Base-by-base conservation (phyloP, 2,888 invertebrate species). In the Thymelicus lineola region DNA sequence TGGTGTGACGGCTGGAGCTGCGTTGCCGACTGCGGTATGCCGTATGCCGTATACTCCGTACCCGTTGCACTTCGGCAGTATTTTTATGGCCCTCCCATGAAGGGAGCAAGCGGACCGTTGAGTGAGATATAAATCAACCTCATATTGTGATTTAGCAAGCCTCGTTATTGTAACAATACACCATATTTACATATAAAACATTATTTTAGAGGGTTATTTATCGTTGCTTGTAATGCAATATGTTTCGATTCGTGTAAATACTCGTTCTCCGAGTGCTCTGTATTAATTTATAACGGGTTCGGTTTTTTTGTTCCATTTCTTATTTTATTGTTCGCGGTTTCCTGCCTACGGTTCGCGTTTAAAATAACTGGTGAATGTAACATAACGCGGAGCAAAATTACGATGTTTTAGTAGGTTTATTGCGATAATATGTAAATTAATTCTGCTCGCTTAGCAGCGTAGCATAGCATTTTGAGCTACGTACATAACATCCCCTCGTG, bases 151-250 rank as follows among this genome's bases (percentile, higher is more conserved):
- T 95, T 95, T 91, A 91, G 95, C 94, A 95, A 95, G 94, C 94
- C 91, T 94, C 94, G 95, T 95, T 95, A 94, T 93, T 91, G 93
- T 93, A 94, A 94, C 95, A 92, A 95, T 94, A 90, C 90, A 83
- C 88, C 84, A 77, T 94, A 94, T 91, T 95, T 95, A 95, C 93
- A 93, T 94, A 93, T 91, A 90, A 91, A 93, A 86, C 84, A 86
- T 86, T 90, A 89, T 91, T 89, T 90, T 87, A 83, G 86, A 85
- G 79, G 79, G 81, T 86, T 90, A 90, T 87, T 86, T 85, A 86
- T 86, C 79, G 87, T 84, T 82, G 80, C 80, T 76, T 79, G 87
- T 87, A 87, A 88, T 83, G 80, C 84, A 84, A 86, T 85, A 84
- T 80, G 82, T 80, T 80, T 79, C 77, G 80, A 80, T 82, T 82